Base-by-base conservation (phyloP, 2,797 vertebrate genomes). In the Danionella dracula region DNA sequence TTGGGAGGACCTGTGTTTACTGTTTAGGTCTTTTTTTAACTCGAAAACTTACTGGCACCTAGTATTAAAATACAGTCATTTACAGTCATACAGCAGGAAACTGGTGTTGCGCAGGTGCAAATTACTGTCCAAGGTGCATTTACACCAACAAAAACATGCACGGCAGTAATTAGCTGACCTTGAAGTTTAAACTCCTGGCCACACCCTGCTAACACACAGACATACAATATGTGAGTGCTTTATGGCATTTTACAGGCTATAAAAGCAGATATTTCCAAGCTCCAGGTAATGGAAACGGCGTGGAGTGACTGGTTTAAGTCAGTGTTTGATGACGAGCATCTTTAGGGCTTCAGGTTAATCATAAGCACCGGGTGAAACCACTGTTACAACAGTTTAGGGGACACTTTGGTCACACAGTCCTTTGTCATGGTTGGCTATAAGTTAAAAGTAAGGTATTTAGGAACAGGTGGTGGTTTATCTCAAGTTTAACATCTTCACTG, bases 371-470 rank as follows among this genome's bases (percentile, higher is more conserved):
- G 40, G 29, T 46, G 41, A 58, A 38, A 37, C 17, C 17, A 8
- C 4, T 34, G 42, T 55, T 38, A 51, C 34, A 44, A 50, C 38
- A 59, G 60, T 49, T 51, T 55, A 20, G 12, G 42, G 50, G 62
- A 74, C 81, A 78, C 80, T 84, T 86, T 82, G 81, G 80, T 87
- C 72, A 79, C 73, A 53, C 66, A 71, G 29, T 75, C 50, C 13
- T 70, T 75, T 32, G 64, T 80, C 81, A 83, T 59, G 56, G 80
- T 68, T 1, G 78, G 59, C 57, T 66, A 49, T 72, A 68, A 44
- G 46, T 2, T 55, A 63, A 49, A 48, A 41, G 53, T 38, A 56
- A 61, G 70, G 59, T 67, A 58, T 41, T 70, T 68, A 54, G 44
- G 32, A 8, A 15, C 32, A 38, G 45, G n/a, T 21, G 49, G 5